phyloP scores from a whole-genome alignment of 2,797 vertebrate genomes.

The Ispidina lecontei region DNA sequence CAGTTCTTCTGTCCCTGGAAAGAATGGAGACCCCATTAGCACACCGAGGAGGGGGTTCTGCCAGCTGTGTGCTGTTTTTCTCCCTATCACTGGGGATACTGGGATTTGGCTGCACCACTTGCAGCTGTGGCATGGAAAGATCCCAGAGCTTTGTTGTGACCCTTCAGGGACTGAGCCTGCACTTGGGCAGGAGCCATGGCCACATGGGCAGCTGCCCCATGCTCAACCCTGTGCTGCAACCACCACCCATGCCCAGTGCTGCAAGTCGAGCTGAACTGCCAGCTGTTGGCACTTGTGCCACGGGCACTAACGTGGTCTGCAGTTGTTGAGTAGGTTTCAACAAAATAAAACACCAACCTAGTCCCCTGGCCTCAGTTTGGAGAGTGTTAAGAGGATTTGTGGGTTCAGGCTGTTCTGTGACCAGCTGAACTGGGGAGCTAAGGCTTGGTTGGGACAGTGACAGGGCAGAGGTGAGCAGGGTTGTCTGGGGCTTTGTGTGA shows the following conservation, averaged over 20 bases:
- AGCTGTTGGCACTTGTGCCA: too few relatives aligned
- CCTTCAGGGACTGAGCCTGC: not conserved
- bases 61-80: not conserved
- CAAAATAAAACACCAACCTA: not conserved
- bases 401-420: not conserved
- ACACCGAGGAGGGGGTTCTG: not conserved
- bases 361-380: not conserved
- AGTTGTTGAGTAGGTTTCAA: not conserved
- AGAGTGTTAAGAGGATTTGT: not conserved
- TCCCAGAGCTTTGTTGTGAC: not conserved
- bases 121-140: not conserved
- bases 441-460: not conserved
- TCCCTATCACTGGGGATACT: not conserved
- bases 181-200: not conserved
- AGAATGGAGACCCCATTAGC: not conserved
- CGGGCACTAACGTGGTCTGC: too few relatives aligned
- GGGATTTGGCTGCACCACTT: not conserved
- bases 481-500: not conserved
- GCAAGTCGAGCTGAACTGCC: too few relatives aligned
- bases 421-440: conserved; percentile 22
- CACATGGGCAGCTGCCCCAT: not conserved
- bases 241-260: too few relatives aligned
- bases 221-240: not conserved
- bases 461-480: not conserved
- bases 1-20: not conserved